phyloP scores from a whole-genome alignment of 2,888 invertebrate genomes.

The Erpobdella octoculata region DNA sequence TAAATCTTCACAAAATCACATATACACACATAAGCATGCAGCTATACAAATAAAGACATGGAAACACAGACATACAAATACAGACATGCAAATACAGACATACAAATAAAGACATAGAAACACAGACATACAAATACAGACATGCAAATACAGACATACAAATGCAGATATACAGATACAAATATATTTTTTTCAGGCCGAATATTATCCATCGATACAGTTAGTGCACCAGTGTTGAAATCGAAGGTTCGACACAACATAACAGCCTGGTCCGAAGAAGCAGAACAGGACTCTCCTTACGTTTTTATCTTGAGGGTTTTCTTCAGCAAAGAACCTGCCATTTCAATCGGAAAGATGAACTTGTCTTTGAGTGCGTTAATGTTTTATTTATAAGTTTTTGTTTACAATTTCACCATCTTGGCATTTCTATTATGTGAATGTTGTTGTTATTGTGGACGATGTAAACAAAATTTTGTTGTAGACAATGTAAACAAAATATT shows the following conservation, averaged over 20 bases:
- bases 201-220: slow-evolving; percentile 31
- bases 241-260: slow-evolving; percentile 29
- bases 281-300: slow-evolving; percentile 34
- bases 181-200: slow-evolving; percentile 25
- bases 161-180: no score
- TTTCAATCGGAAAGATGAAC: slow-evolving; percentile 13
- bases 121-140: no score
- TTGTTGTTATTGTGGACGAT: neutral
- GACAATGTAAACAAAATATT: no score
- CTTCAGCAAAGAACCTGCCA: slow-evolving; percentile 25
- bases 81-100: no score
- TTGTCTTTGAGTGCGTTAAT: slow-evolving; percentile 7
- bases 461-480: no score
- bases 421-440: neutral
- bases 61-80: no score
- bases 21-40: no score
- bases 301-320: slow-evolving; percentile 37
- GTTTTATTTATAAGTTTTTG: neutral
- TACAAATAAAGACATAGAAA: no score
- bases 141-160: no score
- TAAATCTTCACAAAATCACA: no score
- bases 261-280: slow-evolving; percentile 35
- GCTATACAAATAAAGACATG: no score
- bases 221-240: slow-evolving; percentile 30
- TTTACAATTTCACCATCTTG: neutral